Percentiles rank a stretch among this genome's conserved stretches.
phyloP scores from a whole-genome alignment of 2,797 vertebrate species.

The Acanthiza pusilla region DNA sequence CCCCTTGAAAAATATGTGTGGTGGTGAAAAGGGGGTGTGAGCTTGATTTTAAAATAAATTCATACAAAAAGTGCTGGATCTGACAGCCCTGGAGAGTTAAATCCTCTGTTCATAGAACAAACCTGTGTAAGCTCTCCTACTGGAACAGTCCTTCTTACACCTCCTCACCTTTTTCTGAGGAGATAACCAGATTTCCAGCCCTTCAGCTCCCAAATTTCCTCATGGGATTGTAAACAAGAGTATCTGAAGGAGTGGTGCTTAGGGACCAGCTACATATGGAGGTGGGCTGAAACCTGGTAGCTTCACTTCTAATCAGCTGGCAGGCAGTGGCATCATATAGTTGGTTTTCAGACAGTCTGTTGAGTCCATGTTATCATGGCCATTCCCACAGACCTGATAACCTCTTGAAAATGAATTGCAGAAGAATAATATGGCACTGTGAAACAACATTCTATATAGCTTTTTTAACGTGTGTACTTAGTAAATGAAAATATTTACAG shows the following conservation, averaged over 20 bases:
- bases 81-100: neutral
- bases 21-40: neutral
- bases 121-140: neutral
- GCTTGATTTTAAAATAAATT: neutral
- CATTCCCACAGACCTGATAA: neutral
- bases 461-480: neutral
- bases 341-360: neutral
- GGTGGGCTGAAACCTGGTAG: neutral
- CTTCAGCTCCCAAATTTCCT: constrained; percentile 53
- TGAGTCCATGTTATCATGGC: neutral
- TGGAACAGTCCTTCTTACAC: neutral
- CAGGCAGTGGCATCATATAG: neutral
- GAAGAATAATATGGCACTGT: neutral
- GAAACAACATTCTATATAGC: neutral
- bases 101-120: neutral
- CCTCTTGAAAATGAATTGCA: neutral
- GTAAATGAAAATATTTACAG: neutral
- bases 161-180: neutral
- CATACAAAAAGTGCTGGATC: neutral
- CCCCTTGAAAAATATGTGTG: neutral
- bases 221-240: constrained; percentile 47
- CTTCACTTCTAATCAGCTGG: neutral
- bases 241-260: constrained; percentile 22
- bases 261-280: neutral
- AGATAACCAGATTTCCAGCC: neutral